Evolutionary conservation across 1,140 invertebrate species (phyloP), one percentile per base, ranked within the genome.

Genomic region (Drosophila willistoni): DNA sequence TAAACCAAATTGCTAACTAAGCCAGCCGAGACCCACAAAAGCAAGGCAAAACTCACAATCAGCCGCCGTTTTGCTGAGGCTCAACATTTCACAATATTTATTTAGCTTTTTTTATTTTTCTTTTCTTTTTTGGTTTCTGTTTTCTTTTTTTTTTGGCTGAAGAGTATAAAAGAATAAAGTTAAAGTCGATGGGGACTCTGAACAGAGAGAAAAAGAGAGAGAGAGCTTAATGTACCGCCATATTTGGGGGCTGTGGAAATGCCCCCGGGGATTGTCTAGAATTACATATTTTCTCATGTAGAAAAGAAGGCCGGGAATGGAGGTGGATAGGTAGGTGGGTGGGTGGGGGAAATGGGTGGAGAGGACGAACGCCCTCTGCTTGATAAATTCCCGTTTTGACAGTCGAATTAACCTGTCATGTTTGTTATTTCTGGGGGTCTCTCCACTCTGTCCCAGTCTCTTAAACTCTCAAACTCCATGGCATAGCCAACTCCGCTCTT

Each of bases 401-500:
- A 79, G 77, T 73, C 77, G 73, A 77, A 79, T 79, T 79, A 79
- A 79, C 73, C 73, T 79, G 77, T 79, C 77, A 79, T 77, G 77
- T 72, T 64, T 64, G 63, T 66, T 44, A 59, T 59, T 59, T 36
- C 33, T 59, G 56, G 19, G 47, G 22, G 22, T 25, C 22, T 25
- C 22, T 25, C 22, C 22, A 25, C 22, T 25, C 22, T 3, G 3
- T 25, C 22, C 22, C 22, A 25, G 25, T 73, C 57, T 41, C 62
- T 41, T 25, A 25, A 25, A 25, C 19, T 60, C 12, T 39, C 7
- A 5, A 44, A 6, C 13, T 44, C 42, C 14, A 44, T 10, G 29
- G 1, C 10, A 14, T 10, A 9, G 9, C 17, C 19, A 10, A 22
- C 44, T 47, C 44, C 3, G 17, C 19, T 22, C 44, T 51, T 10